Evolutionary conservation across 2,113 vertebrate species (phyloP).

Genomic region (Trogon melanurus): DNA sequence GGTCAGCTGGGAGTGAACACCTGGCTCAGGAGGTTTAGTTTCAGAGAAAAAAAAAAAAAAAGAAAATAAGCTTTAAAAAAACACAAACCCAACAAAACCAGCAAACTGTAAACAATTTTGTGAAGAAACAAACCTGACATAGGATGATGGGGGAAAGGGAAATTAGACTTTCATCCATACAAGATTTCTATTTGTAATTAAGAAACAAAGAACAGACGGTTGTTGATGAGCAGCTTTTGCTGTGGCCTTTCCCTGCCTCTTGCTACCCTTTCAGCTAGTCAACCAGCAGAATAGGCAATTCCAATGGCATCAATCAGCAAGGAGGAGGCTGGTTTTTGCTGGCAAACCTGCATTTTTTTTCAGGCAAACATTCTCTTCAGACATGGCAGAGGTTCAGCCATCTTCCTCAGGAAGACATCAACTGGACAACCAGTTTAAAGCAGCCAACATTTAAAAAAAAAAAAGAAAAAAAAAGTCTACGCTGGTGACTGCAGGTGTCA

Average conservation of each 20-base stretch:
- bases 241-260: not conserved
- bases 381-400: not conserved
- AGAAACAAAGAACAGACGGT: not conserved
- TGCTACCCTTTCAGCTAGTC: not conserved
- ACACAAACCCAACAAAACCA: not conserved
- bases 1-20: not conserved
- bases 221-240: not conserved
- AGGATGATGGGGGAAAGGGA: not conserved
- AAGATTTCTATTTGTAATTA: not conserved
- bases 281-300: not conserved
- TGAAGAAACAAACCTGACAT: not conserved
- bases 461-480: not conserved
- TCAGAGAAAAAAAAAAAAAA: not conserved
- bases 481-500: not conserved
- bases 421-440: not conserved
- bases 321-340: not conserved
- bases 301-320: not conserved
- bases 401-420: not conserved
- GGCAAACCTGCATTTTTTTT: not conserved
- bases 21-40: not conserved
- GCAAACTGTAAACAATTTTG: not conserved
- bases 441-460: not conserved
- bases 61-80: not conserved
- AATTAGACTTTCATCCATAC: not conserved
- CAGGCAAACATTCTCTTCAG: not conserved